A percentile compares a stretch with the other conserved stretches of the same genome.
phyloP scores from a whole-genome alignment of 2,797 vertebrate genomes.

The Tapirus indicus region DNA sequence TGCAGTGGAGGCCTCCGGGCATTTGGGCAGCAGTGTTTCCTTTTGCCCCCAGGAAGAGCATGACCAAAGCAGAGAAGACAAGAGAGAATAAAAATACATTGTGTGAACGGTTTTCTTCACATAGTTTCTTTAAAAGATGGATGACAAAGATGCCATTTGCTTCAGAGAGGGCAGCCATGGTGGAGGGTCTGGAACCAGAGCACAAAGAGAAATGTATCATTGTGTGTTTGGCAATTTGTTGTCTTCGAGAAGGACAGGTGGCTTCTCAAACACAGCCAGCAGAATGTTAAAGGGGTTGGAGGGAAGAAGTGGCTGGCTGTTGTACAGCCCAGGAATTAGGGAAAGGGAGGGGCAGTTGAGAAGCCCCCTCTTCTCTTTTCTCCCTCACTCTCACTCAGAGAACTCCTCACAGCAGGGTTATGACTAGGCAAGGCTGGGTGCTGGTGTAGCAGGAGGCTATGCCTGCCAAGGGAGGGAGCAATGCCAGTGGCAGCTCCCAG shows the following conservation, averaged over 20 bases:
- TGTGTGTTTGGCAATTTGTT: neutral
- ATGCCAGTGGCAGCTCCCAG: neutral
- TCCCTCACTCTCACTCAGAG: neutral
- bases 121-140: neutral
- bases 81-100: neutral
- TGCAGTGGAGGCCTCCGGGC: neutral
- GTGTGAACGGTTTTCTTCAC: neutral
- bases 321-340: neutral
- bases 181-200: neutral
- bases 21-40: neutral
- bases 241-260: neutral
- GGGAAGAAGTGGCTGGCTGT: neutral
- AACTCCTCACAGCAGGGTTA: neutral
- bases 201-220: neutral
- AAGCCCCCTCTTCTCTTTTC: neutral
- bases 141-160: neutral
- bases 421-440: neutral
- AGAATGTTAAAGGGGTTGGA: neutral
- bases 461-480: neutral
- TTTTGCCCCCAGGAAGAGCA: neutral
- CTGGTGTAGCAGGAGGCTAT: neutral
- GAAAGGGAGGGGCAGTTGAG: too few species aligned
- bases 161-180: neutral
- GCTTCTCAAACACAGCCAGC: neutral
- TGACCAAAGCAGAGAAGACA: neutral